Conservation (phyloP, 2,888 invertebrate genomes). For the Pollenia amentaria region DNA sequence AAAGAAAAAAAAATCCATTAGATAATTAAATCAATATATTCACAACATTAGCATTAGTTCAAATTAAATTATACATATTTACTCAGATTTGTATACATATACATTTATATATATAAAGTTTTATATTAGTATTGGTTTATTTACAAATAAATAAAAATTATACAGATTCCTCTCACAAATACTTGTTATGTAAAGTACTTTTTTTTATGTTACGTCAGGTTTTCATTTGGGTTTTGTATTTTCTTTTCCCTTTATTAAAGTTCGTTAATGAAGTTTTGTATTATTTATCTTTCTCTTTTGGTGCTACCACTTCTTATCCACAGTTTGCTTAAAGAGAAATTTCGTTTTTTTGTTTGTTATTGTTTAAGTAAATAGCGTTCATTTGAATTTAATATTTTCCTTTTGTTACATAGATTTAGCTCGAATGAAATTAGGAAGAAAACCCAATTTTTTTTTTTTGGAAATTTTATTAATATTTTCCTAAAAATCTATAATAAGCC, state of each 20-base stretch:
- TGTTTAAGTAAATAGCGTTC: too few species aligned
- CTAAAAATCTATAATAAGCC: too few species aligned
- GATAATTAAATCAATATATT: slow-evolving; percentile 28
- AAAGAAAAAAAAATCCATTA: background rate
- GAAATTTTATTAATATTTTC: too few species aligned
- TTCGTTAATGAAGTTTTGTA: background rate
- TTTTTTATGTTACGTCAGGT: background rate
- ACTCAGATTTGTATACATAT: background rate
- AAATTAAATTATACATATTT: background rate
- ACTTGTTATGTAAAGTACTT: slow-evolving; percentile 70
- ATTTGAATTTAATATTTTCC: too few species aligned
- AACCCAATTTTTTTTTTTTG: too few species aligned
- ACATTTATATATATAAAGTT: background rate
- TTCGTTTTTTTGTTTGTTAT: too few species aligned
- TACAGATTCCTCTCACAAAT: slow-evolving; percentile 82
- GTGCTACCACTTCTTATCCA: too few species aligned
- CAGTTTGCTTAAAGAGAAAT: too few species aligned
- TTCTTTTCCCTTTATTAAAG: slow-evolving; percentile 10
- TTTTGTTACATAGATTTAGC: too few species aligned
- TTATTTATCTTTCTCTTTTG: too few species aligned
- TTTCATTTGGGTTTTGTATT: background rate
- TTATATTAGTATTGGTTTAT: slow-evolving; percentile 8
- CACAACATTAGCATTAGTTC: slow-evolving; percentile 29
- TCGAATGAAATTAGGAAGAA: too few species aligned
- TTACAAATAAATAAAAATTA: slow-evolving; percentile 63